phyloP scores from a whole-genome alignment of 2,113 vertebrate genomes.

The Pelecanus crispus region DNA sequence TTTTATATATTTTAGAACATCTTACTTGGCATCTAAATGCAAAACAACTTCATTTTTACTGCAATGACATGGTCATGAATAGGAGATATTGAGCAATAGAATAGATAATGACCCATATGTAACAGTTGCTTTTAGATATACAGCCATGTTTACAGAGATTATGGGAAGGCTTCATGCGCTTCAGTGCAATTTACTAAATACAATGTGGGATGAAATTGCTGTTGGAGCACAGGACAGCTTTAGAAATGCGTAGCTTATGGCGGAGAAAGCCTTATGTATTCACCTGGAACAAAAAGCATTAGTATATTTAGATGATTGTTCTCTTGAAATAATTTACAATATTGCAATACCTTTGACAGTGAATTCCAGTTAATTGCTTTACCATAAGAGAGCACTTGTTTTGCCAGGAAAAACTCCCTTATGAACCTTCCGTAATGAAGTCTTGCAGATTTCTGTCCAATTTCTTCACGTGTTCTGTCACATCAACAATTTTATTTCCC shows the following conservation, averaged over 20 bases:
- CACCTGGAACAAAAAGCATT: slow-evolving; percentile 23
- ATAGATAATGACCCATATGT: slow-evolving; percentile 26
- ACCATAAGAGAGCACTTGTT: not conserved
- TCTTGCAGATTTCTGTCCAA: not conserved
- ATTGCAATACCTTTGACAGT: not conserved
- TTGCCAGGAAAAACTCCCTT: not conserved
- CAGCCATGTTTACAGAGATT: slow-evolving; percentile 2
- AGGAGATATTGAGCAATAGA: slow-evolving; percentile 12
- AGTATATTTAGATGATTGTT: slow-evolving; percentile 20
- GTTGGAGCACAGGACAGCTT: slow-evolving; percentile 26
- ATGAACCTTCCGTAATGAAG: not conserved
- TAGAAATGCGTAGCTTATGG: not conserved
- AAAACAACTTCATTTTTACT: slow-evolving; percentile 54
- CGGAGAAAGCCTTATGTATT: not conserved
- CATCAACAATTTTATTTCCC: not conserved
- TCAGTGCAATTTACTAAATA: slow-evolving; percentile 52
- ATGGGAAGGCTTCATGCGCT: slow-evolving; percentile 1
- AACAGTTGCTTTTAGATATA: slow-evolving; percentile 37
- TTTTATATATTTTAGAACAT: slow-evolving; percentile 1
- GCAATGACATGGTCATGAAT: not conserved
- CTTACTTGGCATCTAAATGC: slow-evolving; percentile 38
- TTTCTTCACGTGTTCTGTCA: not conserved
- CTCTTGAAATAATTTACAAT: slow-evolving; percentile 41
- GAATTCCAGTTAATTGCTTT: slow-evolving; percentile 19
- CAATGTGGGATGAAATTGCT: slow-evolving; percentile 45